Evolutionary conservation across 2,113 vertebrate species (phyloP).

Genomic region (Pelusios castaneus): DNA sequence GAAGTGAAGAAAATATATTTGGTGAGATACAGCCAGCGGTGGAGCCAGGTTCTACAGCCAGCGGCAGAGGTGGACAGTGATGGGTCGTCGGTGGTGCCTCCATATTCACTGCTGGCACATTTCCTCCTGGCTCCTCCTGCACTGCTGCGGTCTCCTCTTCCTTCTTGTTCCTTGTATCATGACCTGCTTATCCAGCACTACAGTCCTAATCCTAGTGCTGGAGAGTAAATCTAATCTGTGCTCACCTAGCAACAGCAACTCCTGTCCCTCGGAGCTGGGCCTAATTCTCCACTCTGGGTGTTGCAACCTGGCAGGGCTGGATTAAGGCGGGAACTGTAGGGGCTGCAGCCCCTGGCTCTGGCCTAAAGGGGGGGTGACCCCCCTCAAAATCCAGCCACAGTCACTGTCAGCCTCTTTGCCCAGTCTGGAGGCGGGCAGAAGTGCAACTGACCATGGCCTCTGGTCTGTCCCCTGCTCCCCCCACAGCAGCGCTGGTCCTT

Average conservation of each 20-base stretch:
- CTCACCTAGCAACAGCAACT: background rate
- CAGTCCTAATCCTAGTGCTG: background rate
- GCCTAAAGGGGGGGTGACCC: too few species aligned
- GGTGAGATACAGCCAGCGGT: background rate
- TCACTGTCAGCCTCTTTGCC: too few species aligned
- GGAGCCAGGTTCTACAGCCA: background rate
- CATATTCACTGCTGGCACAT: background rate
- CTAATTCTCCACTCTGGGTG: background rate
- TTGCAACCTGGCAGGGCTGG: too few species aligned
- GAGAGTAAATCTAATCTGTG: background rate
- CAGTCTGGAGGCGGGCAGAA: too few species aligned
- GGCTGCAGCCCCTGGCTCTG: too few species aligned
- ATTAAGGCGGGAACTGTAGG: too few species aligned
- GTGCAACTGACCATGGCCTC: too few species aligned
- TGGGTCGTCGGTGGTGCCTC: background rate
- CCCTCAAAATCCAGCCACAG: too few species aligned
- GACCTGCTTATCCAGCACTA: background rate
- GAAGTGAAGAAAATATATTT: conserved; percentile 9
- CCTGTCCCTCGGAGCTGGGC: background rate
- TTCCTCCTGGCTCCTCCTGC: background rate
- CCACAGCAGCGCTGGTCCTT: too few species aligned
- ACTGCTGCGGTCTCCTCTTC: background rate
- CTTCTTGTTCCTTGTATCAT: background rate
- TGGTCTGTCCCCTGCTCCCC: too few species aligned
- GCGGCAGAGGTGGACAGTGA: background rate